Conservation (phyloP, 2,113 vertebrate genomes). For the Anser cygnoides region DNA sequence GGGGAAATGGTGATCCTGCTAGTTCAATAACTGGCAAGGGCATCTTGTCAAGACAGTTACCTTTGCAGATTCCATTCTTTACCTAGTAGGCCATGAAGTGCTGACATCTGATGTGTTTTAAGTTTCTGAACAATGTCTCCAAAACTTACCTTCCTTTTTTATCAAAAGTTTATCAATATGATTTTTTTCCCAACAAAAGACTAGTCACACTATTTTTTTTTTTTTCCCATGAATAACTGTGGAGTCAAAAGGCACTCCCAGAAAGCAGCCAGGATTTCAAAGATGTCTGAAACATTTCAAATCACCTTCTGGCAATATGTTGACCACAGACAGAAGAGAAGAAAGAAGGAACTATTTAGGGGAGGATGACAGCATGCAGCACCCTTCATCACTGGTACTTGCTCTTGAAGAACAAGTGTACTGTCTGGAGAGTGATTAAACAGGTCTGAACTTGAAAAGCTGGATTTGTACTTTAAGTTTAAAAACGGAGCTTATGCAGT, state of each 20-base stretch:
- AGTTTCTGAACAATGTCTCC: constrained; percentile 38
- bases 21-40: background rate
- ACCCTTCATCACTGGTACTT: accelerated
- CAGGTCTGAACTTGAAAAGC: background rate
- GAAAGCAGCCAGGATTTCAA: background rate
- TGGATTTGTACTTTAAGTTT: background rate
- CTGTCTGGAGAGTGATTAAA: background rate
- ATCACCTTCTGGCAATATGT: background rate
- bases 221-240: background rate
- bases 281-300: background rate
- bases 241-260: background rate
- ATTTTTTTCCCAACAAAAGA: background rate
- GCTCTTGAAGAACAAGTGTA: background rate
- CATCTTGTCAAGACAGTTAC: constrained; percentile 17
- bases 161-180: background rate
- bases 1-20: constrained; percentile 36
- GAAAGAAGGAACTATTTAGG: background rate
- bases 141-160: background rate
- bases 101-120: constrained; percentile 26
- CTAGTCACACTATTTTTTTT: background rate
- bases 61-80: constrained; percentile 44
- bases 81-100: background rate
- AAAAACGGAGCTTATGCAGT: background rate
- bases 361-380: accelerated
- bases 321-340: background rate